Base-by-base conservation (phyloP, 2,888 invertebrate species). In the Melanophora roralis region DNA sequence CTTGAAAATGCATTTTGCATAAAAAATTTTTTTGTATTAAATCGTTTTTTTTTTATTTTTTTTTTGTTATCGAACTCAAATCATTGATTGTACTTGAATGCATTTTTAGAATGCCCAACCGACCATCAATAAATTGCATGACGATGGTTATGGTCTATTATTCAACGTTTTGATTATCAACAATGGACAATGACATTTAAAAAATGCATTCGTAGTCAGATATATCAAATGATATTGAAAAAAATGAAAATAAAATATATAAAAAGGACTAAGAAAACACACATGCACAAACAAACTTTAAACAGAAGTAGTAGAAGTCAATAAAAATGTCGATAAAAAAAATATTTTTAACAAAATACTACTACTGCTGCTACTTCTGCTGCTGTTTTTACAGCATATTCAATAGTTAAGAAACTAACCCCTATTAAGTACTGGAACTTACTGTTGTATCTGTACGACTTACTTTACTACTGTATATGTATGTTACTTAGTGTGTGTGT, bases 1-100 rank as follows among this genome's bases (percentile, higher is more conserved):
- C 83, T 82, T 71, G 73, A 64, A 73, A 77, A 77, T 75, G 83
- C 83, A 84, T 82, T 85, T 83, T 85, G 84, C 83, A 80, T 81
- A 80, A 78, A 83, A 82, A 82, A 73, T 45, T 57, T 55, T 32
- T 34, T 45, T 14, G 9, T 64, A n/a, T 55, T 34, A 34, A 23
- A 40, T 23, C n/a, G 40, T 43, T 40, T n/a, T 38, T 2, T 16
- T 57, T 36, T 59, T 27, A 6, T 27, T 3, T 27, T 9, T 45
- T 21, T 53, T 62, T 21, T 47, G 51, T 49, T 45, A 16, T 51
- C 36, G 34, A 72, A 36, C 53, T 65, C 36, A 64, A 73, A 69
- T 78, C 51, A 74, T 51, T 65, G 64, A 67, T 47, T 77, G 57
- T 43, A 71, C 69, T 71, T 65, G 68, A 76, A 76, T 76, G 76